Base-by-base conservation (phyloP, 2,113 vertebrate genomes). In the Thymallus thymallus region DNA sequence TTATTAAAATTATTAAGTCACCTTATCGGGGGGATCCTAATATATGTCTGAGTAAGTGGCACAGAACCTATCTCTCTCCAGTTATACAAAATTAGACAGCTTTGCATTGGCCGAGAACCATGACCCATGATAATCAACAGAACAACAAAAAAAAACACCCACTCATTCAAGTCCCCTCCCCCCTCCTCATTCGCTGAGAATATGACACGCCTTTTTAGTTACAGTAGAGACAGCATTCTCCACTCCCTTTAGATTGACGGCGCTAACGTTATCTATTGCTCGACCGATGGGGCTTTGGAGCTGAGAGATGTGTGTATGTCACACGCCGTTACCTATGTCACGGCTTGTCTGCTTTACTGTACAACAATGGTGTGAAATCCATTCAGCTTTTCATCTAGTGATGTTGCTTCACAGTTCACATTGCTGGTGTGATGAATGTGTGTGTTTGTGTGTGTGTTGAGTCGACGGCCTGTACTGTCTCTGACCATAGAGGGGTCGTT, bases 301-400 rank as follows among this genome's bases (percentile, higher is more conserved):
- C 56, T 23, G 70, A 48, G 65, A 81, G 80, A 86, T 75, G 68
- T 69, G 76, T 46, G 81, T 87, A 68, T 75, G 86, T 85, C 84
- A 85, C 56, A 10, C 72, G 64, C 69, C 69, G 80, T 88, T 84
- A 78, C 68, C 69, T 69, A 76, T 56, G 68, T 46, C 80, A 79
- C 79, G 77, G 71, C 73, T 41, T 16, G 32, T 80, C 77, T 79
- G 64, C 68, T 69, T 78, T 69, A 20, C 61, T n/a, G 51, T 3
- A 6, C 73, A 72, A 77, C 58, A 24, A 16, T 30, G 41, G 60
- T 14, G 62, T 70, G 63, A 82, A 26, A 71, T 73, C 14, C 65
- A 76, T 66, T 69, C 68, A 68, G 66, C 66, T 72, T 66, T 66
- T 6, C 18, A 66, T 18, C 63, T 3, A 6, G 13, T 20, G 18